These are phyloP conservation scores for Tuberolachnus salignus DNA, from an alignment of 2,888 invertebrate genomes.

Conservation along the genomic window DNA sequence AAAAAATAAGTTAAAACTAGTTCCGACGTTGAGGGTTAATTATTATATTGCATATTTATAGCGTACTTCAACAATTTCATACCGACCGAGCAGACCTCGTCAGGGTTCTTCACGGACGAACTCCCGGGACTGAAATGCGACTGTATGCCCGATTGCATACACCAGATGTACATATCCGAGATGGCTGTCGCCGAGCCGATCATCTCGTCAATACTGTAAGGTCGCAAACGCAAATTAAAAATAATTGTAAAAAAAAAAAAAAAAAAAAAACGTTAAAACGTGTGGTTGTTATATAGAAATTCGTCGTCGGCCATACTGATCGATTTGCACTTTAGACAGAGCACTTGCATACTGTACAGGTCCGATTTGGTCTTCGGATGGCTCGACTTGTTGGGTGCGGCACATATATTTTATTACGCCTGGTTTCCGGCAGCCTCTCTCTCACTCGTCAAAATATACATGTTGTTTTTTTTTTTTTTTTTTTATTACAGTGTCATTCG, in stretches of 20 bases:
- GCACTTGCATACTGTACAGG: slow-evolving; percentile 64
- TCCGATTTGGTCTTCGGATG: slow-evolving; percentile 64
- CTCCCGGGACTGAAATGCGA: slow-evolving; percentile 60
- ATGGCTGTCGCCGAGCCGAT: slow-evolving; percentile 58
- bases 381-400: slow-evolving; percentile 64
- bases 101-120: slow-evolving; percentile 57
- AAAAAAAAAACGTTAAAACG: background rate
- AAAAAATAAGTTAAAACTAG: too few relatives aligned
- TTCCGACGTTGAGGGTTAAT: too few relatives aligned
- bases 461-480: background rate
- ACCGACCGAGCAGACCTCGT: slow-evolving; percentile 57
- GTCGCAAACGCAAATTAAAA: background rate
- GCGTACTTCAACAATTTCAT: slow-evolving; percentile 61
- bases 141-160: slow-evolving; percentile 61
- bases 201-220: slow-evolving; percentile 18
- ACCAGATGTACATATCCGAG: slow-evolving; percentile 60
- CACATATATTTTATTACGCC: background rate
- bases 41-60: too few relatives aligned
- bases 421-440: background rate
- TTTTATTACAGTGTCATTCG: slow-evolving; percentile 63
- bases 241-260: background rate
- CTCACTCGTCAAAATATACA: background rate
- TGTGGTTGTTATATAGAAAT: slow-evolving; percentile 51
- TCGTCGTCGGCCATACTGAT: slow-evolving; percentile 61
- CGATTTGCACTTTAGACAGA: slow-evolving; percentile 64